These are phyloP conservation scores for Parochlus steinenii DNA, from an alignment of 2,888 invertebrate genomes.

Conservation along the genomic window DNA sequence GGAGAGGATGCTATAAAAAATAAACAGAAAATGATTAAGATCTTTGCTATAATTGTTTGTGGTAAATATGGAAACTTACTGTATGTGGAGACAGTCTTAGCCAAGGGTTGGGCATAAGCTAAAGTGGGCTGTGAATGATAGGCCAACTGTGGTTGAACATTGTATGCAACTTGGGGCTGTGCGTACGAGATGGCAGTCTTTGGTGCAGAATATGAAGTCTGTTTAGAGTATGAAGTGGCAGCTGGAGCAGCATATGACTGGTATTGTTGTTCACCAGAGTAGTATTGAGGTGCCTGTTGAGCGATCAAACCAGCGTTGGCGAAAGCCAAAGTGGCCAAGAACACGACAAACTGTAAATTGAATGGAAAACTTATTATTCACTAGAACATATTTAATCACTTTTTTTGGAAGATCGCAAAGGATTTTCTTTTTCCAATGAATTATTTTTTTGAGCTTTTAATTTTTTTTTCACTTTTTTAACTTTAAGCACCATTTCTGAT, in stretches of 20 bases:
- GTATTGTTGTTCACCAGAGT: conserved; percentile 8
- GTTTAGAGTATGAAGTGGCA: not conserved
- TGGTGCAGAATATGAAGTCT: conserved; percentile 3
- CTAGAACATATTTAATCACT: not conserved
- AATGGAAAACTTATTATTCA: not conserved
- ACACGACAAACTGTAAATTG: conserved; percentile 16
- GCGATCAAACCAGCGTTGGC: conserved; percentile 18
- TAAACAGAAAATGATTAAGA: no score
- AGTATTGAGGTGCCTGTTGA: conserved; percentile 11
- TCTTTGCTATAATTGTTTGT: no score
- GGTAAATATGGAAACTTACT: conserved; percentile 8
- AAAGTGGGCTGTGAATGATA: conserved; percentile 1
- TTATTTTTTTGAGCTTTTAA: not conserved
- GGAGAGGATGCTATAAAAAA: conserved; percentile 1
- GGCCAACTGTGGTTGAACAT: conserved; percentile 2
- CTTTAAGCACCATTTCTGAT: no score
- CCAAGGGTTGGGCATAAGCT: not conserved
- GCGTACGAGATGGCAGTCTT: conserved; percentile 7
- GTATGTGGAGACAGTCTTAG: conserved; percentile 2
- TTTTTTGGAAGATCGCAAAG: no score
- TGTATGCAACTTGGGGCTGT: conserved; percentile 1
- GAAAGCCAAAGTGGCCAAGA: conserved; percentile 17
- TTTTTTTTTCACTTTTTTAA: no score
- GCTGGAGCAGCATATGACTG: conserved; percentile 6
- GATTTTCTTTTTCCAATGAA: no score